Base-by-base conservation (phyloP, 1,140 invertebrate species). In the Drosophila albomicans region DNA sequence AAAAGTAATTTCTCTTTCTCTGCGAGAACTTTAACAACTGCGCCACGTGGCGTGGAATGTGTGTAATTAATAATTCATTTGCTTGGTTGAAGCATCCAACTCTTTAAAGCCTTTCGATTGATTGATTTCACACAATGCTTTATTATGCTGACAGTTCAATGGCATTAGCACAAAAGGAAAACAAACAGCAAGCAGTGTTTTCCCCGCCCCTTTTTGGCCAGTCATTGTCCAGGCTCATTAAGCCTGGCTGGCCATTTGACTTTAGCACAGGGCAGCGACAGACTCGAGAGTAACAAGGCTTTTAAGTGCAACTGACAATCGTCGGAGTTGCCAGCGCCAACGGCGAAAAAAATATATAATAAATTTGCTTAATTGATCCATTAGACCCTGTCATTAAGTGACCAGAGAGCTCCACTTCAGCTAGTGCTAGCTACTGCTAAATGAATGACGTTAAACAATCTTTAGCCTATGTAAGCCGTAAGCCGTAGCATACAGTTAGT, bases 1-100 rank as follows among this genome's bases (percentile, higher is more conserved):
- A 2, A 6, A 35, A 54, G n/a, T 35, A 43, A 46, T 38, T 10
- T 10, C 35, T 8, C 48, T 49, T 30, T 48, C 10, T 49, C 52
- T 43, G 45, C 62, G 82, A 57, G 82, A 87, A 82, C 62, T 7
- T n/a, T 6, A 51, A 73, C 84, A 87, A 62, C 56, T 88, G 82
- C 32, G 43, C 11, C 48, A 52, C 16, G 49, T 73, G 75, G 35
- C 61, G 32, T 46, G 49, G 43, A 84, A 73, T 54, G 35, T 41
- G 35, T 43, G 30, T 16, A 63, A 56, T 73, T 77, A 79, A 65
- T 76, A 59, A 62, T 66, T 46, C 64, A 84, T 59, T 48, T 32
- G 52, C 48, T 64, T 41, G 45, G 64, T 69, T 46, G 52, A 32
- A 30, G 11, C 46, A 7, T 8, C 20, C 10, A 54, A 28, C 25